Evolutionary conservation across 2,888 invertebrate species (phyloP).

Genomic region (Rhorus exstirpatorius): DNA sequence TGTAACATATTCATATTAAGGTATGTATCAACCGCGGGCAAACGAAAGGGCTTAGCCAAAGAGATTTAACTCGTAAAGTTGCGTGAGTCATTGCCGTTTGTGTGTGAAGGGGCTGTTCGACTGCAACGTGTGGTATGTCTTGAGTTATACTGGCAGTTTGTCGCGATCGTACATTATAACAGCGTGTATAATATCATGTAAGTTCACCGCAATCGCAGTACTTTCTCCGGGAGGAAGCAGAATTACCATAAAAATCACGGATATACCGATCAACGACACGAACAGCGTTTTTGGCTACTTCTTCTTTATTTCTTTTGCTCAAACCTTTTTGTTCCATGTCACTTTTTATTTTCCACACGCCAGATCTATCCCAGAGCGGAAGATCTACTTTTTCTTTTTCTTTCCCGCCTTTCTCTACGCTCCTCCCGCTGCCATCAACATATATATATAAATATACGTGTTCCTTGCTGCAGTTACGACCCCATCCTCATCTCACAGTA

Average conservation of each 20-base stretch:
- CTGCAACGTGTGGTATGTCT: background rate
- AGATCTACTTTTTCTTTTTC: background rate
- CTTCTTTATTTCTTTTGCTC: background rate
- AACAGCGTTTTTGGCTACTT: background rate
- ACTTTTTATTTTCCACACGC: background rate
- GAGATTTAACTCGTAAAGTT: background rate
- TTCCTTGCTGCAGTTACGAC: too few species aligned
- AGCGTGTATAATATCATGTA: slow-evolving; percentile 18
- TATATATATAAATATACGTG: background rate
- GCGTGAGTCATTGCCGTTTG: background rate
- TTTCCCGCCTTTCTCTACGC: background rate
- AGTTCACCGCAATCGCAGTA: too few species aligned
- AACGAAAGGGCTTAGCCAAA: background rate
- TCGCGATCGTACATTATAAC: slow-evolving; percentile 49
- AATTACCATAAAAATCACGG: too few species aligned
- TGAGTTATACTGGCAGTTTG: slow-evolving; percentile 32
- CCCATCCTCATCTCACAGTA: background rate
- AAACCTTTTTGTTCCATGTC: background rate
- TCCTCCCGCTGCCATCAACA: background rate
- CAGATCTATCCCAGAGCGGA: background rate
- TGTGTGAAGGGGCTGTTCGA: background rate
- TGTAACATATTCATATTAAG: background rate
- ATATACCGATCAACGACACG: background rate
- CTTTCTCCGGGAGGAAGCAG: background rate
- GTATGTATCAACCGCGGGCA: background rate